phyloP scores from a whole-genome alignment of 2,113 vertebrate genomes.

The Pelecanoides urinatrix region DNA sequence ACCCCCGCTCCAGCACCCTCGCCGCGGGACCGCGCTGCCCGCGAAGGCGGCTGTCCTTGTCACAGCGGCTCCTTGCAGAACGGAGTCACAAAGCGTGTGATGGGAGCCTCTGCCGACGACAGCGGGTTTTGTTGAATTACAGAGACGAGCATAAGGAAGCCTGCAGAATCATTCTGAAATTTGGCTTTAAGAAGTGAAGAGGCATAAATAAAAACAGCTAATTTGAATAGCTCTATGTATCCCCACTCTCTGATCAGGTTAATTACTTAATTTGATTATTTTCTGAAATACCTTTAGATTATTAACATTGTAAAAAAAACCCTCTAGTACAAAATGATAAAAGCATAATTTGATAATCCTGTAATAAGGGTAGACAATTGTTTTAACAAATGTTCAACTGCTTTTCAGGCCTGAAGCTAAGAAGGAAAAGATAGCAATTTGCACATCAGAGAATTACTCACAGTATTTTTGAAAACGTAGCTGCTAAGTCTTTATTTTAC shows the following conservation, averaged over 20 bases:
- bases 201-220: background rate
- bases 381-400: conserved; percentile 40
- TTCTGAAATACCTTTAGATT: conserved; percentile 44
- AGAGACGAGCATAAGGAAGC: background rate
- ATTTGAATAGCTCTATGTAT: conserved; percentile 7
- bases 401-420: conserved; percentile 51
- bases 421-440: conserved; percentile 42
- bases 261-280: conserved; percentile 43
- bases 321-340: conserved; percentile 11
- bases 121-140: background rate
- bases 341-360: conserved; percentile 18
- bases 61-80: background rate
- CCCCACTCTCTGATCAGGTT: background rate
- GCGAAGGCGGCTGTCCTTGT: fast-evolving
- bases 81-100: background rate
- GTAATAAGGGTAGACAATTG: conserved; percentile 27
- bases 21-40: fast-evolving
- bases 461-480: conserved; percentile 14
- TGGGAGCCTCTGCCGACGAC: background rate
- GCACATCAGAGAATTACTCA: conserved; percentile 43
- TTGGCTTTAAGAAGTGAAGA: background rate
- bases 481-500: conserved; percentile 52
- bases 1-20: background rate
- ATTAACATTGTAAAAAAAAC: conserved; percentile 1
- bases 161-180: conserved; percentile 6